Percentiles rank a stretch among this genome's conserved stretches.
Conservation (phyloP, 2,888 invertebrate genomes). For the Dolichopus griseipennis region DNA sequence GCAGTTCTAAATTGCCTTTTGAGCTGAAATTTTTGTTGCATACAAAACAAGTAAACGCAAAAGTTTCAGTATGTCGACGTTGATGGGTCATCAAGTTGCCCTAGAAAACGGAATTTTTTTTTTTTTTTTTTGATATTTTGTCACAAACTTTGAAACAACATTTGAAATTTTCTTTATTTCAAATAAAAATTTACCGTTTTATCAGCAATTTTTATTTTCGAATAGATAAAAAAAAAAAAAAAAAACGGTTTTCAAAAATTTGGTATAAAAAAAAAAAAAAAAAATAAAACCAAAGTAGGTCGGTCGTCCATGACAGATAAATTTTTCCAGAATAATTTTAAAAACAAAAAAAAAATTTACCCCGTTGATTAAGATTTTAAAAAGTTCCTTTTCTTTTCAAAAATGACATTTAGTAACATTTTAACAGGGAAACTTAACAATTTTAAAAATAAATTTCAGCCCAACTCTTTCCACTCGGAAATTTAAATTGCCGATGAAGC, state of each 20-base stretch:
- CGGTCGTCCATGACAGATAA: too few relatives aligned
- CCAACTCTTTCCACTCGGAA: background rate
- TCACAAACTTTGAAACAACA: background rate
- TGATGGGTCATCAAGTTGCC: conserved; percentile 6
- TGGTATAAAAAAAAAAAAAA: background rate
- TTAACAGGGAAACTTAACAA: too few relatives aligned
- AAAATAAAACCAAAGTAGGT: background rate
- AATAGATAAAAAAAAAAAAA: background rate
- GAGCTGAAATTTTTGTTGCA: conserved; percentile 6
- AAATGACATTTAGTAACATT: too few relatives aligned
- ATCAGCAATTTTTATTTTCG: conserved; percentile 6
- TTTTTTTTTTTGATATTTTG: background rate
- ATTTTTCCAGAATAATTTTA: too few relatives aligned
- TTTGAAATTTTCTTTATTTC: background rate
- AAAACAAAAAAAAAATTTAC: too few relatives aligned
- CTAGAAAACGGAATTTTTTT: conserved; percentile 1
- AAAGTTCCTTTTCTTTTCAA: too few relatives aligned
- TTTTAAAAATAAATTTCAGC: background rate
- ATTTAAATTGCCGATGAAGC: conserved; percentile 1
- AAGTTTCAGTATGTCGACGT: conserved; percentile 1
- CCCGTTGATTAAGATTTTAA: too few relatives aligned
- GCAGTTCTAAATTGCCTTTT: conserved; percentile 7
- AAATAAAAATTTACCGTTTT: conserved; percentile 6
- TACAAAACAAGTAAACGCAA: background rate
- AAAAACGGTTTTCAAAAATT: background rate